Conservation (phyloP, 2,113 vertebrate genomes). For the Cyanoliseus patagonus region DNA sequence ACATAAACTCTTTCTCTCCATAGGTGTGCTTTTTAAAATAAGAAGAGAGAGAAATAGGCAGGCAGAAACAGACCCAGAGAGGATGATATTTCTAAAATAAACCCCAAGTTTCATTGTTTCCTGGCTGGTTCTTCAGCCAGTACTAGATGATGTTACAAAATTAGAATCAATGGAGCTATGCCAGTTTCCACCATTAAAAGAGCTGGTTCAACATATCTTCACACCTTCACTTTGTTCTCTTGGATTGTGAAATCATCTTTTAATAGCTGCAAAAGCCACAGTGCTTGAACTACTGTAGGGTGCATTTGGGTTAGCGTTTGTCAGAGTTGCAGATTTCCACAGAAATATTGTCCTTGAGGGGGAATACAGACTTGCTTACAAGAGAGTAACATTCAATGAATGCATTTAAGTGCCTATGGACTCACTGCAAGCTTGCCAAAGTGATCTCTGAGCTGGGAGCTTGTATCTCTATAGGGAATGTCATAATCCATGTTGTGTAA, state of each 20-base stretch:
- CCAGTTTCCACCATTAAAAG: neutral
- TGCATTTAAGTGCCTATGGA: neutral
- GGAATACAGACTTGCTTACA: neutral
- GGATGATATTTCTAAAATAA: neutral
- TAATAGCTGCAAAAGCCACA: neutral
- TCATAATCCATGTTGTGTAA: neutral
- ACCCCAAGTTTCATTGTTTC: neutral
- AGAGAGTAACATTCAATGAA: accelerated
- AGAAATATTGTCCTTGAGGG: neutral
- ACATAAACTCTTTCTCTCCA: neutral
- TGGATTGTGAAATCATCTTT: neutral
- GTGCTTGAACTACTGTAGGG: neutral
- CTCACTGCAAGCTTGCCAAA: neutral
- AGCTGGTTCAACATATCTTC: neutral
- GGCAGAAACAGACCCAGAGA: neutral
- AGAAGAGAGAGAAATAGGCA: neutral
- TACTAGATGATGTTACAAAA: neutral
- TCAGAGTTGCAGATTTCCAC: neutral
- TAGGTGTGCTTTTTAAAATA: neutral
- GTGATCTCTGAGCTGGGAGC: neutral
- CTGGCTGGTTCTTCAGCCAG: neutral
- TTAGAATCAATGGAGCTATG: neutral
- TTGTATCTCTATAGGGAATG: accelerated
- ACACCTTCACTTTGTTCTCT: neutral
- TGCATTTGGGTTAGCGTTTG: neutral